Base-by-base conservation (phyloP, 2,797 vertebrate genomes). In the Scleropages formosus region DNA sequence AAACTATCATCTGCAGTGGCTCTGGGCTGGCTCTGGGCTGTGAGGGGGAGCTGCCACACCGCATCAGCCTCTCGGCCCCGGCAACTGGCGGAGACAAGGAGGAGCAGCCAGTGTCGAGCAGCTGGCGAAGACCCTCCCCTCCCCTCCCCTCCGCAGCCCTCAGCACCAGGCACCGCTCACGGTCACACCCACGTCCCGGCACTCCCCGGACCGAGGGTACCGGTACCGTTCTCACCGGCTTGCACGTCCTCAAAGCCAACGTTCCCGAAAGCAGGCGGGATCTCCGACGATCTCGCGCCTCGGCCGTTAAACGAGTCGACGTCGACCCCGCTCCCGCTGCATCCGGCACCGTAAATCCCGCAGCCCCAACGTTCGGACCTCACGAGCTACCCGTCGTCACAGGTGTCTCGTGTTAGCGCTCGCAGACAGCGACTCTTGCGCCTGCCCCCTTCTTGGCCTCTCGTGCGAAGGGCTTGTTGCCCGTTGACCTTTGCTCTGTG, bases 1-100 rank as follows among this genome's bases (percentile, higher is more conserved):
- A 97, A 98, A 95, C 93, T 96, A 95, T 95, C 95, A 95, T 93
- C 95, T 94, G 93, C 84, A 94, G 92, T 96, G 86, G 95, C 96
- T 96, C 90, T 91, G 84, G 96, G 96, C 95, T 85, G 92, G 94
- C 95, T 95, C 84, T 89, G 88, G 95, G 95, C 95, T 87, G 93
- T 90, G 83, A 89, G 88, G 90, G 92, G 92, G 92, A 95, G 87
- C 96, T 97, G 96, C 95, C 96, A 98, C 87, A 91, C 90, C 89
- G 87, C 86, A 98, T 98, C 95, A 96, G 90, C 85, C 84, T 92
- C 93, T 91, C 75, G 77, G 85, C 88, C 85, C 87, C 83, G 83
- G 82, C 87, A 82, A 89, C 81, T 83, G 86, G 73, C 84, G 83
- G 82, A 86, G 85, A 90, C 87, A 88, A 81, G 89, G 85, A 86